phyloP scores from a whole-genome alignment of 1,140 invertebrate species.

The Euura saliciscinereae region DNA sequence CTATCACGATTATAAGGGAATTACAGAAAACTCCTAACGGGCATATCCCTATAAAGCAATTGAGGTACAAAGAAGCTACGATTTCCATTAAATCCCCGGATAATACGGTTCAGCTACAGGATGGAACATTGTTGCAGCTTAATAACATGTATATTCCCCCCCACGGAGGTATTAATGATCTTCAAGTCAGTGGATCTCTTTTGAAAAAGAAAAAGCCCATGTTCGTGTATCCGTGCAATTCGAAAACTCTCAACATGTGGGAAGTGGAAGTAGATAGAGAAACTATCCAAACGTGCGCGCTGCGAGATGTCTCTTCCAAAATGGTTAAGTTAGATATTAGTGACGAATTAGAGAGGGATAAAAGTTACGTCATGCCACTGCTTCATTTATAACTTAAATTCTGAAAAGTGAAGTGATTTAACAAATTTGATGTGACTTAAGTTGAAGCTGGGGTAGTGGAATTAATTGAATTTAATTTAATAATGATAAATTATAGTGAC shows the following conservation, averaged over 20 bases:
- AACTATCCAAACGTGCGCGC: not conserved
- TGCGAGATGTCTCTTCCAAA: not conserved
- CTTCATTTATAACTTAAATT: not conserved
- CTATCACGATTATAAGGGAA: not conserved
- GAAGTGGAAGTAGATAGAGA: no score
- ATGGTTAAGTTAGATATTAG: not conserved
- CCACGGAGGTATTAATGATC: not conserved
- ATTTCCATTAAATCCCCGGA: not conserved
- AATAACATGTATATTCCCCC: not conserved
- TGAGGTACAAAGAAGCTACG: not conserved
- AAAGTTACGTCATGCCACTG: not conserved
- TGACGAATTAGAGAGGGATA: not conserved
- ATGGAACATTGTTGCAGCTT: not conserved
- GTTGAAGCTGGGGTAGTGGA: no score
- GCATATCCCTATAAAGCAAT: not conserved
- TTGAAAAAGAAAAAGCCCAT: conserved; percentile 7
- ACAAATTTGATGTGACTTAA: no score
- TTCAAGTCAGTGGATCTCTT: not conserved
- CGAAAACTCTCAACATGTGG: not conserved
- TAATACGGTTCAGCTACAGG: not conserved
- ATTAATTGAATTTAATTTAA: no score
- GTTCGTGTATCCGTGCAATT: conserved; percentile 7
- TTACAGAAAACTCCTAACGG: not conserved
- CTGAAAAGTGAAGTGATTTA: no score
- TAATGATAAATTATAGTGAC: no score